Evolutionary conservation across 2,888 invertebrate species (phyloP), one percentile per base, ranked within the genome.

Genomic region (Odontocolon sp.): DNA sequence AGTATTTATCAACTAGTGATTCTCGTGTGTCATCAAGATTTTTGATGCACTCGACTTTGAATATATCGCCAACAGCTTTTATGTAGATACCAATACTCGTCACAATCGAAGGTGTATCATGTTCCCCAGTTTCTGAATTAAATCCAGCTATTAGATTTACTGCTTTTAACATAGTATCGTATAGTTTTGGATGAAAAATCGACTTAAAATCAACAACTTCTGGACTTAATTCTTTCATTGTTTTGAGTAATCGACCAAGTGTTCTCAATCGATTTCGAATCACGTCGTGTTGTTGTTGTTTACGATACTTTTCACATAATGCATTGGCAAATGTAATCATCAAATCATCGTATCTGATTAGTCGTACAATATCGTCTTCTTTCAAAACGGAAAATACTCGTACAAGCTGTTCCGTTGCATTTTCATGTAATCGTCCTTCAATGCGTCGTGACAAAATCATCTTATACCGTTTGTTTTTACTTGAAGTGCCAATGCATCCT

Each of bases 81-180:
- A n/a, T n/a, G n/a, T n/a, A n/a, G n/a, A n/a, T n/a, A n/a, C n/a
- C n/a, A n/a, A n/a, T n/a, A n/a, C n/a, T n/a, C n/a, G n/a, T n/a
- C n/a, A n/a, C n/a, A n/a, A n/a, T n/a, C n/a, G 79, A 68, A 23
- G 76, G 72, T 45, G 64, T 73, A 52, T 50, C 23, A 47, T 71
- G 59, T 16, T 59, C 33, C n/a, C 28, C 21, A 11, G 64, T 50
- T 21, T 57, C 40, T 11, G 50, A 14, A 61, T 76, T 31, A 6
- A 50, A 36, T 14, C 78, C 66, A 33, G 50, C 68, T 61, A 61
- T 21, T 16, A 11, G 47, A 9, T 26, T 63, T 8, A 70, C 38
- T 3, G 52, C 61, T 70, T 63, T 5, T 16, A 21, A 21, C 21
- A 71, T 11, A 4, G 50, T 64, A 11, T 42, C 36, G 57, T 73